Evolutionary conservation across 2,797 vertebrate species (phyloP).

Genomic region (Mastacembelus armatus): DNA sequence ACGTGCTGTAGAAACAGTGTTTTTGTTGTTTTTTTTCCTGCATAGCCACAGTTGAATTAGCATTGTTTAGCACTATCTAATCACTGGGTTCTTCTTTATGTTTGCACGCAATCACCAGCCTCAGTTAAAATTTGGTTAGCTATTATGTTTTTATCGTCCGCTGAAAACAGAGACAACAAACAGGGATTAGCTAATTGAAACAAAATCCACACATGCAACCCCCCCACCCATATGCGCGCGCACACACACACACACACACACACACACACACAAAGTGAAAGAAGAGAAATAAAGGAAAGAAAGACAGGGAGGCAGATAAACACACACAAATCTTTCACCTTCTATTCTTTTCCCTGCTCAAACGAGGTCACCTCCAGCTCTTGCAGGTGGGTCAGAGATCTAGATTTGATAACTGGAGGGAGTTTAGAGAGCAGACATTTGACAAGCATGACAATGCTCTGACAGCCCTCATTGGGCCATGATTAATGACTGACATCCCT

Average conservation of each 20-base stretch:
- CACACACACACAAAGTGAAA: constrained; percentile 13
- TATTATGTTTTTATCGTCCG: constrained; percentile 38
- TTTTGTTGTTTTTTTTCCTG: constrained; percentile 52
- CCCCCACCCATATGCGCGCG: constrained; percentile 12
- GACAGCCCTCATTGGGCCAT: constrained; percentile 86
- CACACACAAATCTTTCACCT: constrained; percentile 9
- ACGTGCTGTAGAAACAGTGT: constrained; percentile 37
- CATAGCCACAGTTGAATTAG: constrained; percentile 58
- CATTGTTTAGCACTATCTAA: constrained; percentile 56
- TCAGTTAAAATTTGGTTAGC: constrained; percentile 39
- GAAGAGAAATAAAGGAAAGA: constrained; percentile 28
- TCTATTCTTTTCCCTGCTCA: constrained; percentile 46
- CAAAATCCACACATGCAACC: constrained; percentile 31
- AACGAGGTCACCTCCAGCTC: constrained; percentile 81
- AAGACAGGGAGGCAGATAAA: constrained; percentile 1
- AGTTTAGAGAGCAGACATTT: constrained; percentile 83
- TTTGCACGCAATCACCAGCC: constrained; percentile 42
- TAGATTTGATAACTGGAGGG: constrained; percentile 83
- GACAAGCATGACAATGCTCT: constrained; percentile 86
- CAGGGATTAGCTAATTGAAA: constrained; percentile 60
- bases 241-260: not conserved
- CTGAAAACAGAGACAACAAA: constrained; percentile 44
- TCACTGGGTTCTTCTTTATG: constrained; percentile 50
- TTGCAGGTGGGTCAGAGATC: constrained; percentile 86
- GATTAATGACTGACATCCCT: constrained; percentile 89